Evolutionary conservation across 2,113 vertebrate genomes (phyloP).

Genomic region (Chauna torquata): DNA sequence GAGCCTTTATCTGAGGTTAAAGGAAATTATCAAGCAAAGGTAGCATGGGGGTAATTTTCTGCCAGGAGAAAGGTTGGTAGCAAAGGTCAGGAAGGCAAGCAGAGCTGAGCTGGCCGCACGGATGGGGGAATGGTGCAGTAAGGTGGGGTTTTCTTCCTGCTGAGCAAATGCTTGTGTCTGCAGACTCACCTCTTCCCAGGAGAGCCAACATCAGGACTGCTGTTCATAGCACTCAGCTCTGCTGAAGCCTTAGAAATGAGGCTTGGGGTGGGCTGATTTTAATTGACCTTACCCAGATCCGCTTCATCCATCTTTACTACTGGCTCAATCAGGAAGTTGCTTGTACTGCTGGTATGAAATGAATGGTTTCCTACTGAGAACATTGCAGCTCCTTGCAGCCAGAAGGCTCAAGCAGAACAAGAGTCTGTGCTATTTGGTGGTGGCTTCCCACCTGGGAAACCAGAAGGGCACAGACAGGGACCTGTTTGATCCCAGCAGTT

Average conservation of each 20-base stretch:
- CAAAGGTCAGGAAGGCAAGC: neutral
- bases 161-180: neutral
- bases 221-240: neutral
- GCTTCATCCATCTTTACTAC: constrained; percentile 55
- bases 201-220: neutral
- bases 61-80: neutral
- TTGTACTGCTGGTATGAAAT: neutral
- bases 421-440: neutral
- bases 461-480: neutral
- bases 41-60: neutral
- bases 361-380: neutral
- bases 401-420: neutral
- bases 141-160: neutral
- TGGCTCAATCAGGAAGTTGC: neutral
- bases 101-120: neutral
- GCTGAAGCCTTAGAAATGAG: neutral
- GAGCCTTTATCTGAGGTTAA: neutral
- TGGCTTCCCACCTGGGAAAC: neutral
- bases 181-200: constrained; percentile 31
- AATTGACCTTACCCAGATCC: constrained; percentile 62
- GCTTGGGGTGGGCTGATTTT: constrained; percentile 27
- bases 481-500: neutral
- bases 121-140: neutral
- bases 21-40: neutral
- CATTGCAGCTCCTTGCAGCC: neutral